Base-by-base conservation (phyloP, 1,140 invertebrate species). In the Papilio dardanus region DNA sequence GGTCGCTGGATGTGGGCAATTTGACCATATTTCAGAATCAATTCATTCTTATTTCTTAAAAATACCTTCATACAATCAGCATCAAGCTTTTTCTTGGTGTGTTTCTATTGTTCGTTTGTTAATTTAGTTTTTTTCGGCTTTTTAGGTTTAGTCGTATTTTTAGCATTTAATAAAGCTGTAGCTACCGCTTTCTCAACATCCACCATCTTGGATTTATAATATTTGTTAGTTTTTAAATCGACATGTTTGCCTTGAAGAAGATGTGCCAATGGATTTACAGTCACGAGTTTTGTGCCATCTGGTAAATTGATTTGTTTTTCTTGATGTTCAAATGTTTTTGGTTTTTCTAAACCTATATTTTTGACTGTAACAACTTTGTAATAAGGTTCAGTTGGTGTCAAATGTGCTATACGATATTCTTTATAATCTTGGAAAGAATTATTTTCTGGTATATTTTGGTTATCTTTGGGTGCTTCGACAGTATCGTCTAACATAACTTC, bases 281-380 rank as follows among this genome's bases (percentile, higher is more conserved):
- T 87, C 0, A 93, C 85, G 12, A 93, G 65, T 62, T 87, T 88
- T 0, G 82, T 88, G 1, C 90, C 89, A 74, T 88, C 83, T 0
- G 90, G 83, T 12, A 92, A 62, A 21, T 79, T 79, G 30, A 91
- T 54, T 10, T 78, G 46, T 19, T 62, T 46, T 24, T 74, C 14
- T 76, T 75, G 35, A 62, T 58, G 50, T 7, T 54, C 46, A 19
- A 0, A 14, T 1, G 71, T n/a, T n/a, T n/a, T n/a, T n/a, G 10
- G 8, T 74, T 78, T 28, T 37, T 77, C 0, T 46, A 66, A 16
- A 82, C 66, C 16, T n/a, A 86, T 74, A 4, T 90, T 83, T 28
- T 86, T 77, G 0, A 93, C 80, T 77, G 86, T 90, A 0, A 91
- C 83, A 10, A 92, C 92, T 71, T 90, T 92, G 76, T 85, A 92